phyloP scores from a whole-genome alignment of 92 coral and sea anemone genomes.

The Pocillopora meandrina region DNA sequence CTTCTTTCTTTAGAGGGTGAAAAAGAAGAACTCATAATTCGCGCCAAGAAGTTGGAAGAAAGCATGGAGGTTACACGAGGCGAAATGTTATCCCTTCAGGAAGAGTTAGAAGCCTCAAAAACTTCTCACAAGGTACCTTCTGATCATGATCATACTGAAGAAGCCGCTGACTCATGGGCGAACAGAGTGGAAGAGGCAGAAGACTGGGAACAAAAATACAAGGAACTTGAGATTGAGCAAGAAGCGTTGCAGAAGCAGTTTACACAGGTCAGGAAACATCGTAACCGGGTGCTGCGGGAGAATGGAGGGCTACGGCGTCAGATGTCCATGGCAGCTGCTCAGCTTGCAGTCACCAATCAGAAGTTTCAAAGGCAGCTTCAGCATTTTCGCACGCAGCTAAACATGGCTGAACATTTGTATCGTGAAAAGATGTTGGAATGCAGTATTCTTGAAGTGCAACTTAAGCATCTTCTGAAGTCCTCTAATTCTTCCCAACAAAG shows the following conservation, averaged over 20 bases:
- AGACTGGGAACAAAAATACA: slow-evolving; percentile 63
- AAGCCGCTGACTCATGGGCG: slow-evolving; percentile 60
- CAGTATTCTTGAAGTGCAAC: slow-evolving; percentile 87
- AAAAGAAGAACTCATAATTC: slow-evolving; percentile 53
- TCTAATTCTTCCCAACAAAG: slow-evolving; percentile 31
- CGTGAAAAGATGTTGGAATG: slow-evolving; percentile 94
- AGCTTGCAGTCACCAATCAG: slow-evolving; percentile 89
- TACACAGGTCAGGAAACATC: slow-evolving; percentile 88
- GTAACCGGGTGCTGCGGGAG: slow-evolving; percentile 92
- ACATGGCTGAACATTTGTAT: slow-evolving; percentile 88
- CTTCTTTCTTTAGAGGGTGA: slow-evolving; percentile 46
- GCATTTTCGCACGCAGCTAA: slow-evolving; percentile 83
- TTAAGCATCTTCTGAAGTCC: slow-evolving; percentile 81
- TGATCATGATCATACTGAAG: slow-evolving; percentile 32
- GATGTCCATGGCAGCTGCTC: slow-evolving; percentile 95
- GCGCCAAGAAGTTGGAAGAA: slow-evolving; percentile 57
- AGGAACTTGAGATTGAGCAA: slow-evolving; percentile 64
- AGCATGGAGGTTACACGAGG: slow-evolving; percentile 38
- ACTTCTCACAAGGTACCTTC: not conserved
- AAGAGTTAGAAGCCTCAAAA: not conserved
- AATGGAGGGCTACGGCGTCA: slow-evolving; percentile 91
- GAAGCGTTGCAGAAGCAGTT: slow-evolving; percentile 75
- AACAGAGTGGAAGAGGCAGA: slow-evolving; percentile 58
- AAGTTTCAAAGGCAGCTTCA: slow-evolving; percentile 94
- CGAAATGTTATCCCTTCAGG: slow-evolving; percentile 20